Conservation (phyloP, 2,888 invertebrate genomes). For the Tetranychus piercei region DNA sequence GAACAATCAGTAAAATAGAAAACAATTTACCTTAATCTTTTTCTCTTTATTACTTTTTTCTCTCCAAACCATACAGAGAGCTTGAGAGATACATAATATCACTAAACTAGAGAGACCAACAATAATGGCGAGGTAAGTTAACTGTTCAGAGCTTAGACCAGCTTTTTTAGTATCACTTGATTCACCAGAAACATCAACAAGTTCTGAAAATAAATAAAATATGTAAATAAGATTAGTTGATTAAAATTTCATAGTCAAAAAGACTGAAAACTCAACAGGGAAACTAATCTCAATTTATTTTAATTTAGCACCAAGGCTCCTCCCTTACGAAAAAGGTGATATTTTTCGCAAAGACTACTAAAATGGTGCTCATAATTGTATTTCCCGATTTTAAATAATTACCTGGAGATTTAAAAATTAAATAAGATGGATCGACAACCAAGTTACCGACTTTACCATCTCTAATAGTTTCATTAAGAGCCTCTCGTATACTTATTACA, state of each 20-base stretch:
- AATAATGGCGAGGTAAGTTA: slow-evolving; percentile 59
- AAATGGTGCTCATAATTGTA: neutral
- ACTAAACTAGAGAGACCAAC: slow-evolving; percentile 62
- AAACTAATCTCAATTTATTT: neutral
- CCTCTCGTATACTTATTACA: slow-evolving; percentile 34
- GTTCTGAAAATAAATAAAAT: neutral
- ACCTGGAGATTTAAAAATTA: slow-evolving; percentile 36
- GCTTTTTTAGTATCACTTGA: slow-evolving; percentile 30
- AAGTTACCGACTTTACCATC: slow-evolving; percentile 57
- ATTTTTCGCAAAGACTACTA: slow-evolving; percentile 10
- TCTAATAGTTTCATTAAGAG: slow-evolving; percentile 49
- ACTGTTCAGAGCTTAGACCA: slow-evolving; percentile 29
- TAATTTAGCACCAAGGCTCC: slow-evolving; percentile 11
- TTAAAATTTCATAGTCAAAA: neutral
- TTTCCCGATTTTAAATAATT: neutral
- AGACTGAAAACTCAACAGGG: neutral
- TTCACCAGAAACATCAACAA: slow-evolving; percentile 24
- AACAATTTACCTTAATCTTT: neutral
- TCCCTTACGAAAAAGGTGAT: slow-evolving; percentile 3
- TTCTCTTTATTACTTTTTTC: slow-evolving; percentile 12
- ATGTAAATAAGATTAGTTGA: slow-evolving; percentile 14
- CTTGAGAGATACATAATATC: slow-evolving; percentile 60
- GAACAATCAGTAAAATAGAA: neutral
- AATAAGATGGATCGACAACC: slow-evolving; percentile 58
- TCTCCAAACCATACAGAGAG: slow-evolving; percentile 38